Conservation (phyloP, 2,888 invertebrate species). For the Troides oblongomaculatus region DNA sequence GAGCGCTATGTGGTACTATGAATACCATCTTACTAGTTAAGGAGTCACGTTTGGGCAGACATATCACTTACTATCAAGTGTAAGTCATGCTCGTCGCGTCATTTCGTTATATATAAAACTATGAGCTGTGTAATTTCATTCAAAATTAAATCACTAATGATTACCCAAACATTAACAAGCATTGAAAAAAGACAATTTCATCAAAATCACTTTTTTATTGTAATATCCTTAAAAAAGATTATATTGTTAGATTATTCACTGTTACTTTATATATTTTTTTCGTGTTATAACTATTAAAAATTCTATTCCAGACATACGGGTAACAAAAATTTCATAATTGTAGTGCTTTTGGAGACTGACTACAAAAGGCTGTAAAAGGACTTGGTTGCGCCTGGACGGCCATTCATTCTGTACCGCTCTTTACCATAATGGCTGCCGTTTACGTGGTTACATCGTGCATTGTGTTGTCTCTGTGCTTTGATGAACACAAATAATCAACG, state of each 20-base stretch:
- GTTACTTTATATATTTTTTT: background rate
- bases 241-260: background rate
- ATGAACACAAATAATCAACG: constrained; percentile 51
- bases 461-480: constrained; percentile 41
- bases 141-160: no score
- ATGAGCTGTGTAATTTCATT: no score
- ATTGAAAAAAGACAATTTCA: no score
- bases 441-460: constrained; percentile 45
- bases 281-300: background rate
- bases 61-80: no score
- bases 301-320: background rate
- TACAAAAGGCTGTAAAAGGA: constrained; percentile 9
- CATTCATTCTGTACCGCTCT: constrained; percentile 36
- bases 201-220: no score
- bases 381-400: constrained; percentile 20
- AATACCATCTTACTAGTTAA: no score
- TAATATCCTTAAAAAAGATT: no score
- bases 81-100: no score
- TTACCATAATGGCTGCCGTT: constrained; percentile 38
- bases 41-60: no score
- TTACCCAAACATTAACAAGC: no score
- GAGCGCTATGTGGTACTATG: no score
- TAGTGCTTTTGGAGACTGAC: constrained; percentile 5
- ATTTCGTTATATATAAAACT: no score
- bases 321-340: constrained; percentile 15